These are phyloP conservation scores for Chalcis sispes DNA, from an alignment of 2,888 invertebrate species.

Conservation along the genomic window DNA sequence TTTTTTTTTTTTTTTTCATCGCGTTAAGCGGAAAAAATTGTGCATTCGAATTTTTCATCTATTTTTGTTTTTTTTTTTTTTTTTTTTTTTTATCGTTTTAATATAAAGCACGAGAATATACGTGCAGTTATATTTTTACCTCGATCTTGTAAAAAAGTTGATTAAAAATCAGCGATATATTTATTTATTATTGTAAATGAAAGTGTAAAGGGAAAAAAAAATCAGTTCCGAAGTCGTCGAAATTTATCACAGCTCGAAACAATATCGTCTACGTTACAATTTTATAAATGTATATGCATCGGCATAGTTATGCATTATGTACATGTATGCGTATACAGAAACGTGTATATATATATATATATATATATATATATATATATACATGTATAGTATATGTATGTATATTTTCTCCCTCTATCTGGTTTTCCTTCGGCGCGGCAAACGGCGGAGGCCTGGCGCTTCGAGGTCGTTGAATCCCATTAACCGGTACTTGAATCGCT, in stretches of 20 bases:
- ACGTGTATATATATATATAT: not conserved
- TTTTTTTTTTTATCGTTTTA: no score
- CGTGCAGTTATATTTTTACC: no score
- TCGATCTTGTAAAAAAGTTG: no score
- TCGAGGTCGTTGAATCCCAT: conserved; percentile 69
- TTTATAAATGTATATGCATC: no score
- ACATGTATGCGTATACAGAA: conserved; percentile 1
- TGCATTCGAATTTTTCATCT: no score
- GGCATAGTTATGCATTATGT: no score
- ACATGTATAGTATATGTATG: conserved; percentile 7
- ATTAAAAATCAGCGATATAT: no score
- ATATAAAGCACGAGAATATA: no score
- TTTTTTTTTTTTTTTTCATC: no score
- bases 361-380: conserved; percentile 8
- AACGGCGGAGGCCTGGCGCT: conserved; percentile 23
- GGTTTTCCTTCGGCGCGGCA: conserved; percentile 36
- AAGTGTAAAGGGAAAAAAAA: not conserved
- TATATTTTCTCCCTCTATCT: conserved; percentile 45
- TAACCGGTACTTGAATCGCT: conserved; percentile 65
- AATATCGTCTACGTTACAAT: not conserved
- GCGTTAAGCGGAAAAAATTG: no score
- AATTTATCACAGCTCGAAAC: conserved; percentile 33
- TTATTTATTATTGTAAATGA: no score
- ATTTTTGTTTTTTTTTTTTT: no score
- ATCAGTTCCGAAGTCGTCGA: conserved; percentile 4